Evolutionary conservation across 2,113 vertebrate species (phyloP).

Genomic region (Eira barbara): DNA sequence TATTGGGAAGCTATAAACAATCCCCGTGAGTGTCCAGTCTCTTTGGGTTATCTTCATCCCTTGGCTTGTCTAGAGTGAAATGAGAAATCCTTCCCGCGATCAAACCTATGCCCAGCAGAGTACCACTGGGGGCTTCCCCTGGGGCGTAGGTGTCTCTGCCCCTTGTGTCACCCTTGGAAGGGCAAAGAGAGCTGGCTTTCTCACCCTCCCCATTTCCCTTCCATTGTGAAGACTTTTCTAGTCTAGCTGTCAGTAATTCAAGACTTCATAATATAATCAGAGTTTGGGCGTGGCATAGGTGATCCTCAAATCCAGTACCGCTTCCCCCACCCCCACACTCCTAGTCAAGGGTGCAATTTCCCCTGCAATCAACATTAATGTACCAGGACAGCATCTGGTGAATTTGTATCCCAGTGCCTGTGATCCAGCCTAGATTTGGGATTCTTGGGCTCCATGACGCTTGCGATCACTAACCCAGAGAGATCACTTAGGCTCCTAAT

Average conservation of each 20-base stretch:
- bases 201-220: too few relatives aligned
- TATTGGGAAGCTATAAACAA: background rate
- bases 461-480: background rate
- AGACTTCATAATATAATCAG: background rate
- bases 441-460: background rate
- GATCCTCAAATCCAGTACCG: background rate
- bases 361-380: background rate
- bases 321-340: background rate
- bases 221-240: background rate
- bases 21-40: fast-evolving
- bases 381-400: background rate
- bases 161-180: background rate
- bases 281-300: background rate
- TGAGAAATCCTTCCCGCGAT: background rate
- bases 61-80: background rate
- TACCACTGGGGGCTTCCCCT: fast-evolving
- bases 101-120: background rate
- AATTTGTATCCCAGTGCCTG: background rate
- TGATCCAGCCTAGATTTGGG: background rate
- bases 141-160: background rate
- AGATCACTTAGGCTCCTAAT: background rate
- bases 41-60: background rate
- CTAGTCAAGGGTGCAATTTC: background rate
- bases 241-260: background rate
- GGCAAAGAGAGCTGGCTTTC: background rate